Conservation (phyloP, 2,797 vertebrate genomes). For the Notolabrus celidotus region DNA sequence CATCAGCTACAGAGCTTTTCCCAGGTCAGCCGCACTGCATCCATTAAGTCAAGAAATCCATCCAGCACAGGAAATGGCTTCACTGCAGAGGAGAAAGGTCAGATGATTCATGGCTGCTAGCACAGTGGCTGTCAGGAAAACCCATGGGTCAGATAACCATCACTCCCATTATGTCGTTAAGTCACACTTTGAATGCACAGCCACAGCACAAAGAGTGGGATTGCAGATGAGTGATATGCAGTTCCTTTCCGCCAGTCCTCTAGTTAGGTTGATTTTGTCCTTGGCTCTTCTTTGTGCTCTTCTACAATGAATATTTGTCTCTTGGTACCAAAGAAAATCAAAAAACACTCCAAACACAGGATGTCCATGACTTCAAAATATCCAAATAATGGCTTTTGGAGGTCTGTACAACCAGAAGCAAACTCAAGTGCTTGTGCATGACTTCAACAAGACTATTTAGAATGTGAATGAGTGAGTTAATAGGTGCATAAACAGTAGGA, state of each 20-base stretch:
- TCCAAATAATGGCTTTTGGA: slow-evolving; percentile 28
- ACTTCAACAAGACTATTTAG: slow-evolving; percentile 46
- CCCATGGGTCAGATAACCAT: slow-evolving; percentile 61
- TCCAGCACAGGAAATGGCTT: slow-evolving; percentile 45
- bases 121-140: slow-evolving; percentile 50
- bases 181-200: slow-evolving; percentile 52
- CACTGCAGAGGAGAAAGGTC: slow-evolving; percentile 57
- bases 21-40: slow-evolving; percentile 24
- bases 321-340: slow-evolving; percentile 18
- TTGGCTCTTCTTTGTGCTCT: slow-evolving; percentile 28
- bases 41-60: slow-evolving; percentile 43
- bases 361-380: slow-evolving; percentile 25
- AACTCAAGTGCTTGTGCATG: slow-evolving; percentile 16
- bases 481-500: slow-evolving; percentile 29
- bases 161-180: slow-evolving; percentile 58
- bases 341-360: neutral
- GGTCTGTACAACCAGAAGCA: slow-evolving; percentile 25
- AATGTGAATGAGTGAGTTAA: slow-evolving; percentile 43
- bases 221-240: slow-evolving; percentile 34
- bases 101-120: slow-evolving; percentile 57
- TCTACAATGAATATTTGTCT: slow-evolving; percentile 35
- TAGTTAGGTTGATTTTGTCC: slow-evolving; percentile 38
- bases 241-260: slow-evolving; percentile 36
- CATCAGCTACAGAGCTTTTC: slow-evolving; percentile 34
- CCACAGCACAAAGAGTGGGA: slow-evolving; percentile 29